Conservation (phyloP, 2,888 invertebrate genomes). For the Nymphalis urticae region DNA sequence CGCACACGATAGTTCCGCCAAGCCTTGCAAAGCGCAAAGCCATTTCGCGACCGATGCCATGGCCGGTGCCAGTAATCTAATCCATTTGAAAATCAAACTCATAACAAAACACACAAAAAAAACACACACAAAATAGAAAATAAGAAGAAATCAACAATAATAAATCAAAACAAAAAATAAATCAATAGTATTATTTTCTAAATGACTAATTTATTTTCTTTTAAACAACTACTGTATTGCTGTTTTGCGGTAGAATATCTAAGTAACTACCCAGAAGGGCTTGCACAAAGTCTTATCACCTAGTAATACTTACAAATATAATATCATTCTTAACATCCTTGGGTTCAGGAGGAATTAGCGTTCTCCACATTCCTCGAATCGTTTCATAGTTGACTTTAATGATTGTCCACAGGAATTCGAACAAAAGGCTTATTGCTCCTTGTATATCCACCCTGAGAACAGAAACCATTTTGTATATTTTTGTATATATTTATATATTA, state of each 20-base stretch:
- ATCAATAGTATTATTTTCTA: too few relatives aligned
- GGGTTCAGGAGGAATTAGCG: constrained; percentile 79
- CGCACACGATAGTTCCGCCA: constrained; percentile 87
- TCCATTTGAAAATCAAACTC: neutral
- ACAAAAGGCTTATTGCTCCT: constrained; percentile 29
- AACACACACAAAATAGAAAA: too few relatives aligned
- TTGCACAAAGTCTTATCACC: too few relatives aligned
- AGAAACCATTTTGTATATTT: neutral
- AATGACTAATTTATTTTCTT: too few relatives aligned
- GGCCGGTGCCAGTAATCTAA: constrained; percentile 91
- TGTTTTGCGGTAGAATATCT: too few relatives aligned
- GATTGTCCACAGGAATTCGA: constrained; percentile 75
- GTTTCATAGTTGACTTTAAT: constrained; percentile 68
- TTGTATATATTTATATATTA: too few relatives aligned
- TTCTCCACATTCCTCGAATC: constrained; percentile 74
- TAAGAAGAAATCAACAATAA: too few relatives aligned
- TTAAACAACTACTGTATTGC: neutral
- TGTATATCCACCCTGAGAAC: constrained; percentile 34
- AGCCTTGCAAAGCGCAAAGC: constrained; percentile 86
- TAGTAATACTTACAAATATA: constrained; percentile 83
- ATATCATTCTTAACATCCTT: constrained; percentile 88
- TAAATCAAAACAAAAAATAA: too few relatives aligned
- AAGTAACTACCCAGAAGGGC: too few relatives aligned
- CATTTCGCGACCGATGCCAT: constrained; percentile 92
- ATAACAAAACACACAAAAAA: too few relatives aligned